Evolutionary conservation across 2,888 invertebrate genomes (phyloP).

Genomic region (Heliconius cydno): DNA sequence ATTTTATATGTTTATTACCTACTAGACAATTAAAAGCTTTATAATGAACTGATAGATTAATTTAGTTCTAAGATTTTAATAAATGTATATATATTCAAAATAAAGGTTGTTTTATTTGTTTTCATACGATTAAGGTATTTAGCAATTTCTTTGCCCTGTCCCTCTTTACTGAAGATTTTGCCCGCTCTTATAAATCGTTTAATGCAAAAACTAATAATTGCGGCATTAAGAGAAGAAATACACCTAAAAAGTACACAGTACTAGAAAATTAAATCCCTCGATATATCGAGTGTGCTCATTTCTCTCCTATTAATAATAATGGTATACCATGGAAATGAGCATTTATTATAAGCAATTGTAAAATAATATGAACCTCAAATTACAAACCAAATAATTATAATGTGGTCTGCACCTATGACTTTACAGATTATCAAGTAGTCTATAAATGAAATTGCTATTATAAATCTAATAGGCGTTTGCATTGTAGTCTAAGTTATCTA

Average conservation of each 20-base stretch:
- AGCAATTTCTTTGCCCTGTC: background rate
- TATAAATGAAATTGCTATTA: background rate
- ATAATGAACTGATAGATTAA: constrained; percentile 82
- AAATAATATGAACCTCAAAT: too few relatives aligned
- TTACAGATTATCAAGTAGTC: background rate
- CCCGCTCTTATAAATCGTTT: too few relatives aligned
- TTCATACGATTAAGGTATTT: background rate
- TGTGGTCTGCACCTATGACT: background rate
- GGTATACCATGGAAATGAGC: too few relatives aligned
- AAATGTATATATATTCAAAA: constrained; percentile 53
- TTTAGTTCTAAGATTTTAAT: constrained; percentile 67
- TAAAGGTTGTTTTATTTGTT: constrained; percentile 45
- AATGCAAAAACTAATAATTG: too few relatives aligned
- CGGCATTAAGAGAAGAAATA: too few relatives aligned
- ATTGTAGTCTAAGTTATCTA: background rate
- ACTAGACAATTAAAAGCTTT: constrained; percentile 51
- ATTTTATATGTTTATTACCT: background rate
- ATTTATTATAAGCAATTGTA: too few relatives aligned
- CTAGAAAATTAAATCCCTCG: too few relatives aligned
- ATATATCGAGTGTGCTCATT: too few relatives aligned
- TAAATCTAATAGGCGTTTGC: background rate
- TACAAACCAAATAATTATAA: background rate
- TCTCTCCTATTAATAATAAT: too few relatives aligned
- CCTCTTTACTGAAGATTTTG: background rate
- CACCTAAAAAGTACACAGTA: too few relatives aligned